Base-by-base conservation (phyloP, 2,888 invertebrate species). In the Smittia sp. region DNA sequence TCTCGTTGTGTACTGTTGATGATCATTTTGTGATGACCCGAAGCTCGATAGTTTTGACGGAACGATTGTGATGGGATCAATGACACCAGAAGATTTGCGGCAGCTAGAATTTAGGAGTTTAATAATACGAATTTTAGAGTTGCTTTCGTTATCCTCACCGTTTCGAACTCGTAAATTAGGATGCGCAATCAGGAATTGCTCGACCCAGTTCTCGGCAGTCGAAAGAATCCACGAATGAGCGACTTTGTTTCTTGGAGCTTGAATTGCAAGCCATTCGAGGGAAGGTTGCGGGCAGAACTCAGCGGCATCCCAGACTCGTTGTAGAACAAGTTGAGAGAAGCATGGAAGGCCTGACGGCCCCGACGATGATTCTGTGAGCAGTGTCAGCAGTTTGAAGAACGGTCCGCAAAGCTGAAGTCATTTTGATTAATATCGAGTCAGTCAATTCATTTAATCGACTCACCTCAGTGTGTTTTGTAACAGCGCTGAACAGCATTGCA, bases 151-250 rank as follows among this genome's bases (percentile, higher is more conserved):
- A 52, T n/a, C 77, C 83, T 81, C 80, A 89, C 90, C 88, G 80
- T 91, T 91, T 77, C 96, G 86, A 74, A 96, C 96, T 38, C 96
- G 85, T 76, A 93, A 92, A 79, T 94, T 94, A 75, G 86, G 87
- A 78, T 95, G 92, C 6, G 90, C 92, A 75, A 96, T 86, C 74
- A 96, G 85, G 81, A 93, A 96, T 76, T 90, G 89, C 80, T 96
- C 96, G 74, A 96, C 86, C 96, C 96, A 96, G 24, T 89, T 90
- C 76, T 95, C 94, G 77, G 95, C 88, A n/a, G 92, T 92, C 77
- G 90, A 91, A n/a, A 96, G 84, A 13, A 95, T 94, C 93, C 94
- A 96, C 65, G 91, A 88, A 81, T 95, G 95, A 0, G 94, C 94
- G 67, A 93, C 86, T 80, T 95, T 92, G 83, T 95, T 96, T 75